A percentile compares a stretch with the other conserved stretches of the same genome.
phyloP scores from a whole-genome alignment of 2,797 vertebrate species.

The Hafferia zeledoni region DNA sequence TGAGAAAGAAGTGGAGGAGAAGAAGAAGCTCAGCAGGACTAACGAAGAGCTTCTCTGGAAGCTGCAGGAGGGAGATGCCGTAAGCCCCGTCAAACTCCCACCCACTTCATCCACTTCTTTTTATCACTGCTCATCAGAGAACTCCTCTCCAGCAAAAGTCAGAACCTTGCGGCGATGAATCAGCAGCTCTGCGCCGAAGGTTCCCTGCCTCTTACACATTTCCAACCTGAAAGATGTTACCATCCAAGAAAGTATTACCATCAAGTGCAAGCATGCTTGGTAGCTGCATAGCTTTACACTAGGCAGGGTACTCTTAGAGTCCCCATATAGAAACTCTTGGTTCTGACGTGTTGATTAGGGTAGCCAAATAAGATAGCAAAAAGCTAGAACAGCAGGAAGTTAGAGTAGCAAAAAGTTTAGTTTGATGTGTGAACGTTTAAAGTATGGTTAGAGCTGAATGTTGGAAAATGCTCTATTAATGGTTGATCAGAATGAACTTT shows the following conservation, averaged over 20 bases:
- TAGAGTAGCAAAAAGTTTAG: conserved; percentile 27
- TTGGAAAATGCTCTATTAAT: conserved; percentile 25
- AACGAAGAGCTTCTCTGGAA: conserved; percentile 98
- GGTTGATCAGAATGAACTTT: conserved; percentile 61
- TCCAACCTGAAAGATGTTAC: conserved; percentile 60
- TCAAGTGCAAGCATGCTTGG: conserved; percentile 26
- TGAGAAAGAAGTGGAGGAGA: conserved; percentile 95
- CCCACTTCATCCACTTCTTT: conserved; percentile 85
- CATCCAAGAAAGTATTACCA: neutral
- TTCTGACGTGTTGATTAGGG: conserved; percentile 19
- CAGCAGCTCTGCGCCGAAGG: neutral
- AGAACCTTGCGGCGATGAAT: conserved; percentile 78
- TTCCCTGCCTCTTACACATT: conserved; percentile 43
- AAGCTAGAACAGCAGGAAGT: conserved; percentile 1
- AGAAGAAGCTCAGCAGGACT: conserved; percentile 93
- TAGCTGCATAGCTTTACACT: conserved; percentile 41
- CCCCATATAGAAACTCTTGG: conserved; percentile 27
- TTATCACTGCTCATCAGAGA: conserved; percentile 81
- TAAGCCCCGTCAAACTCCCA: conserved; percentile 87
- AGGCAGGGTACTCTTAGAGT: conserved; percentile 14
- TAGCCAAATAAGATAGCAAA: conserved; percentile 25
- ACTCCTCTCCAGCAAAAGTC: conserved; percentile 86
- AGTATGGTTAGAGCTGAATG: conserved; percentile 57
- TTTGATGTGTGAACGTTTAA: conserved; percentile 30
- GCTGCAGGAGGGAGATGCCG: conserved; percentile 89